Conservation (phyloP, 53 echinoderm and acorn worm species). For the Henricia sp. region DNA sequence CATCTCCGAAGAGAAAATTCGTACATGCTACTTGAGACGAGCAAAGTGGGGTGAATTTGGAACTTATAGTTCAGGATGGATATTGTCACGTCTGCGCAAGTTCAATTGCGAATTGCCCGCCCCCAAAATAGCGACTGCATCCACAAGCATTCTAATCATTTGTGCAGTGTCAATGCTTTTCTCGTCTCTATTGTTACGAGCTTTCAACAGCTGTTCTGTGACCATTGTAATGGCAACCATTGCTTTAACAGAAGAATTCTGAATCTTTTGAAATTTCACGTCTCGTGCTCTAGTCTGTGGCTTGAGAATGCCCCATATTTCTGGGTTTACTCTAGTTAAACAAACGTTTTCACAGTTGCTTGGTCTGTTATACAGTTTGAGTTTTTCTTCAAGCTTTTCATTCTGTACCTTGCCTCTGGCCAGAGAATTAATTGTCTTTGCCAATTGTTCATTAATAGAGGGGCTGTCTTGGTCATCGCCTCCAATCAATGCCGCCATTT, state of each 20-base stretch:
- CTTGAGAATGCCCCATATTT: slow-evolving; percentile 22
- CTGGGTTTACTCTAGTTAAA: slow-evolving; percentile 40
- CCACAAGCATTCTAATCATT: neutral
- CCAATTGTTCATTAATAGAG: slow-evolving; percentile 15
- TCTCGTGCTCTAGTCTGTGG: neutral
- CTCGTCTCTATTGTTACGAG: neutral
- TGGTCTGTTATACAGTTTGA: neutral
- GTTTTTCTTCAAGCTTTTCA: slow-evolving; percentile 9
- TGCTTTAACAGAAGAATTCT: too few relatives aligned
- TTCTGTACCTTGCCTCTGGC: slow-evolving; percentile 8
- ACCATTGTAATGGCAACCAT: neutral
- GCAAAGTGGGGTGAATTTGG: slow-evolving; percentile 11
- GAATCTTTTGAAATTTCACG: slow-evolving; percentile 36
- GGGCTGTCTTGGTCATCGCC: neutral
- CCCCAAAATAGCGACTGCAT: slow-evolving; percentile 31
- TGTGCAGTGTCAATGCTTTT: neutral
- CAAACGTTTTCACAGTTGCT: too few relatives aligned
- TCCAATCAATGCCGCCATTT: slow-evolving; percentile 23
- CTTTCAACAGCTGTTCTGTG: neutral
- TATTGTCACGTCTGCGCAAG: slow-evolving; percentile 4
- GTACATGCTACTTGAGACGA: slow-evolving; percentile 12
- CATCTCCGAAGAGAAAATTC: slow-evolving; percentile 13
- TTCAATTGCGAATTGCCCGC: slow-evolving; percentile 25
- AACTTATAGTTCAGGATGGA: slow-evolving; percentile 17
- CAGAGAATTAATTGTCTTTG: too few relatives aligned